Evolutionary conservation across 2,888 invertebrate genomes (phyloP).

Genomic region (Muscina levida): DNA sequence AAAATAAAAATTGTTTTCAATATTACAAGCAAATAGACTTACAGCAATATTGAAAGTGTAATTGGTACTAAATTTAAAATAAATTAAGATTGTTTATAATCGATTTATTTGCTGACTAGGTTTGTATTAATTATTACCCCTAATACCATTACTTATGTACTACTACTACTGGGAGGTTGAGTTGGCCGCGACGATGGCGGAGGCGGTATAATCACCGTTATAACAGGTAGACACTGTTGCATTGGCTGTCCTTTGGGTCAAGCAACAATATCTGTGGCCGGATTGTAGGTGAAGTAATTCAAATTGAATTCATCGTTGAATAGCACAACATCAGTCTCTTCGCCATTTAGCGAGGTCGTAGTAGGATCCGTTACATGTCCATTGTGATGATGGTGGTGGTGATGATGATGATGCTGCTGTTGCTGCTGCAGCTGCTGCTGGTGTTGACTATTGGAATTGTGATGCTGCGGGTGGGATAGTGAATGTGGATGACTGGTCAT

Average conservation of each 20-base stretch:
- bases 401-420: background rate
- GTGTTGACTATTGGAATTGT: constrained; percentile 3
- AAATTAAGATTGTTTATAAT: background rate
- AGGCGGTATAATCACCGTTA: constrained; percentile 55
- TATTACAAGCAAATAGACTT: too few relatives aligned
- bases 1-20: too few relatives aligned
- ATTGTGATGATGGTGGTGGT: background rate
- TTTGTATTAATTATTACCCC: background rate
- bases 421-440: background rate
- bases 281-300: constrained; percentile 79
- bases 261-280: constrained; percentile 78
- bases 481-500: constrained; percentile 70
- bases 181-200: background rate
- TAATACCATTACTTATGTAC: constrained; percentile 3
- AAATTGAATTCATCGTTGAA: constrained; percentile 80
- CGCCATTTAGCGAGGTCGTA: constrained; percentile 49
- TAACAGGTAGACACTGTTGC: constrained; percentile 36
- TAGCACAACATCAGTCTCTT: constrained; percentile 77
- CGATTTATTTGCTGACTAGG: constrained; percentile 14
- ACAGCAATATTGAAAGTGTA: too few relatives aligned
- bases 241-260: constrained; percentile 72
- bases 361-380: constrained; percentile 71
- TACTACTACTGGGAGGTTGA: constrained; percentile 19
- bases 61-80: too few relatives aligned
- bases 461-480: constrained; percentile 14